Evolutionary conservation across 2,113 vertebrate genomes (phyloP).

Genomic region (Cephalopholis sonnerati): DNA sequence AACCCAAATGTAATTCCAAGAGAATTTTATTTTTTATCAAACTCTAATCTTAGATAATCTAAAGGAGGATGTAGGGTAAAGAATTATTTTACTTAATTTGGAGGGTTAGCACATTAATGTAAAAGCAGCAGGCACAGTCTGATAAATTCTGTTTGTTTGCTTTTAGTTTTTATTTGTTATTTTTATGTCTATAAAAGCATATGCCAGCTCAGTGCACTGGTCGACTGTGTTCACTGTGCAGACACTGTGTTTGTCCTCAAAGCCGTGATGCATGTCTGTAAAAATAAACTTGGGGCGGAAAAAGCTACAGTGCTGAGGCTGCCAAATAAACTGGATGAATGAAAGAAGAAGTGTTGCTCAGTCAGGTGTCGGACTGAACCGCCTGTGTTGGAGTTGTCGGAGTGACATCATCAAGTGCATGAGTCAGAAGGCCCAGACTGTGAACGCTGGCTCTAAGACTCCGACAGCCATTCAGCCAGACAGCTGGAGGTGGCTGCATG

Average conservation of each 20-base stretch:
- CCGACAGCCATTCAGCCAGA: slow-evolving; percentile 21
- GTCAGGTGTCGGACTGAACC: slow-evolving; percentile 42
- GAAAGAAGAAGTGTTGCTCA: slow-evolving; percentile 15
- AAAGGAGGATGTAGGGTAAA: neutral
- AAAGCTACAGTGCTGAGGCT: neutral
- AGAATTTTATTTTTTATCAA: no score
- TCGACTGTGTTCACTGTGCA: neutral
- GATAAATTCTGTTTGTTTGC: neutral
- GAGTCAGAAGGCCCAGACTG: slow-evolving; percentile 39
- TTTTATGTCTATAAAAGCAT: neutral
- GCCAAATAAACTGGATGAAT: slow-evolving; percentile 9
- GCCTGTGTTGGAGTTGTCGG: neutral
- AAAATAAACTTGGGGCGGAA: neutral
- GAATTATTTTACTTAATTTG: neutral
- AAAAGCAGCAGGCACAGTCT: neutral
- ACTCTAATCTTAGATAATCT: neutral
- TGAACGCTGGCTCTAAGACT: slow-evolving; percentile 13
- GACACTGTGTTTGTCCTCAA: neutral
- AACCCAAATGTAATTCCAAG: neutral
- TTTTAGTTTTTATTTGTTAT: neutral
- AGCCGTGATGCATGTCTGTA: neutral
- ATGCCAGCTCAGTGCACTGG: neutral
- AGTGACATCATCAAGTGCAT: slow-evolving; percentile 37
- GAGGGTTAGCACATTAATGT: neutral
- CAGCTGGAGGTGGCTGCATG: slow-evolving; percentile 45